Conservation (phyloP, 2,797 vertebrate species). For the Sarcophilus harrisii region DNA sequence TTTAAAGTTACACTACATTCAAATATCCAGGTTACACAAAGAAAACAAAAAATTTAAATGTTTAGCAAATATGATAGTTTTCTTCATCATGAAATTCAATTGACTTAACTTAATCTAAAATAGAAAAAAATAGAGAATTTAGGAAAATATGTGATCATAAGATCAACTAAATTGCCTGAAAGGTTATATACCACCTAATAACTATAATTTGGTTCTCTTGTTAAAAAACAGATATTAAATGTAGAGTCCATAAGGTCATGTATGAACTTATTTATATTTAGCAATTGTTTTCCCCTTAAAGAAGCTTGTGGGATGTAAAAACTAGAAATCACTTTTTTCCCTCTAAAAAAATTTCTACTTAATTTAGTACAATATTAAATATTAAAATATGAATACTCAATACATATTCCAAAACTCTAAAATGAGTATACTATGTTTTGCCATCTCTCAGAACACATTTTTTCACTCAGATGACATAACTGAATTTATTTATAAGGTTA, state of each 20-base stretch:
- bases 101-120: background rate
- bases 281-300: background rate
- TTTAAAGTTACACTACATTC: background rate
- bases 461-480: background rate
- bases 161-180: background rate
- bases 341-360: background rate
- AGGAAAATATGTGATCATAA: background rate
- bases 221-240: background rate
- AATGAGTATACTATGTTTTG: background rate
- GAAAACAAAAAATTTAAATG: constrained; percentile 42
- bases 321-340: background rate
- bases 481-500: constrained; percentile 30
- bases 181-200: background rate
- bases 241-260: background rate
- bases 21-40: background rate
- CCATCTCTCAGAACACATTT: background rate
- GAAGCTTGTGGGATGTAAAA: background rate
- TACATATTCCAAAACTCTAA: constrained; percentile 7
- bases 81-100: constrained; percentile 28
- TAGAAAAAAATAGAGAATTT: background rate
- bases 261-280: background rate
- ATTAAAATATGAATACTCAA: constrained; percentile 15
- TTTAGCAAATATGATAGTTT: constrained; percentile 7
- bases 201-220: background rate
- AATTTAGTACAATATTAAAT: background rate